Percentiles rank a stretch among this genome's conserved stretches.
phyloP scores from a whole-genome alignment of 1,140 invertebrate genomes.

The Trichoplusia ni region DNA sequence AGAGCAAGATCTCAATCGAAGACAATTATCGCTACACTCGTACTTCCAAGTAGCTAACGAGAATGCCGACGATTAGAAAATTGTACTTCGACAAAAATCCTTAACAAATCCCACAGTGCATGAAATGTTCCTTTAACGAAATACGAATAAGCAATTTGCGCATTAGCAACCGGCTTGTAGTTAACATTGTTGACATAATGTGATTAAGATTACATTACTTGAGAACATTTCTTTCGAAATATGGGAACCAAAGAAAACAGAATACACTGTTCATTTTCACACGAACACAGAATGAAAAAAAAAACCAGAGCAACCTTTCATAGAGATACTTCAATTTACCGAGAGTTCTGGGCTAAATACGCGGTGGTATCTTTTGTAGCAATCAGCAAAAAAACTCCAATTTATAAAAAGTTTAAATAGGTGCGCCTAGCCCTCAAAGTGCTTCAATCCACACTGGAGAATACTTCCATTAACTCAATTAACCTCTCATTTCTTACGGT shows the following conservation, averaged over 20 bases:
- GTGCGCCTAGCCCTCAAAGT: constrained; percentile 1
- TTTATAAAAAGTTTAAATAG: not conserved
- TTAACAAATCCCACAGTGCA: not conserved
- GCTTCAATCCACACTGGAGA: constrained; percentile 8
- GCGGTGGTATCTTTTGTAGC: not conserved
- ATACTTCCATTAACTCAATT: constrained; percentile 60
- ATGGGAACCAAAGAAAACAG: constrained; percentile 11
- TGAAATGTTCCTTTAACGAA: not conserved
- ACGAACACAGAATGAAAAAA: constrained; percentile 10
- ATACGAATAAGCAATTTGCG: constrained; percentile 4
- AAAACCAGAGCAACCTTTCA: constrained; percentile 1
- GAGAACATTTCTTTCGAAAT: constrained; percentile 16
- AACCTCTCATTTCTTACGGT: constrained; percentile 61
- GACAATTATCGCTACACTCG: not conserved
- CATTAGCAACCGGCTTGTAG: not conserved
- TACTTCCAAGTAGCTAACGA: not conserved
- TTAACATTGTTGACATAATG: not conserved
- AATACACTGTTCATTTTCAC: constrained; percentile 11
- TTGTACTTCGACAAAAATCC: not conserved
- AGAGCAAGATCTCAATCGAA: not conserved
- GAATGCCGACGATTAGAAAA: not conserved
- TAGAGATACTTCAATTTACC: not conserved
- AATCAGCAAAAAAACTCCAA: not conserved
- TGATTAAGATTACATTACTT: constrained; percentile 6
- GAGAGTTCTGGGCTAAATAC: not conserved